A percentile compares a stretch with the other conserved stretches of the same genome.
These are phyloP conservation scores for Apotomis capreana DNA, from an alignment of 2,888 invertebrate genomes.

Conservation along the genomic window DNA sequence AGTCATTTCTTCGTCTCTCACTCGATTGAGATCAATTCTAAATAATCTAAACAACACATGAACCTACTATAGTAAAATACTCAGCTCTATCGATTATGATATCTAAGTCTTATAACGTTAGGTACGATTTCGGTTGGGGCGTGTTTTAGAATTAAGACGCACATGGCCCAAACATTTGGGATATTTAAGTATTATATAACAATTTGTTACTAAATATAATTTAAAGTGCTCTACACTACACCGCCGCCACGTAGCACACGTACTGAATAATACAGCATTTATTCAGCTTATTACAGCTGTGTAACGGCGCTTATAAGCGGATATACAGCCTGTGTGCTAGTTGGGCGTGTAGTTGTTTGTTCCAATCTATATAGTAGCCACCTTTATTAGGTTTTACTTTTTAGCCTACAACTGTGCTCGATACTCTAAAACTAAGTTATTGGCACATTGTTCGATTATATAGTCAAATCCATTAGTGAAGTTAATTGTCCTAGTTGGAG, in stretches of 20 bases:
- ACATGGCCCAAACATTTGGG: constrained; percentile 8
- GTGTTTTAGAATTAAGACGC: background rate
- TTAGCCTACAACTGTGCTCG: constrained; percentile 1
- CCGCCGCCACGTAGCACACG: no score
- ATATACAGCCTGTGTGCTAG: no score
- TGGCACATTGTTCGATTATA: constrained; percentile 38
- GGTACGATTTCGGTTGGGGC: constrained; percentile 33
- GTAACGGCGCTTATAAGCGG: no score
- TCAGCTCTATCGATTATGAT: constrained; percentile 17
- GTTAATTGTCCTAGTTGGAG: constrained; percentile 6
- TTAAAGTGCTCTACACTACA: constrained; percentile 1
- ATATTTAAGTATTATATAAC: constrained; percentile 13
- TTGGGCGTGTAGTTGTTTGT: background rate
- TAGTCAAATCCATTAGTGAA: background rate
- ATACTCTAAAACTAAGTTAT: constrained; percentile 26
- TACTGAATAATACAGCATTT: no score
- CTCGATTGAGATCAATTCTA: constrained; percentile 36
- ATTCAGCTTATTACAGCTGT: no score
- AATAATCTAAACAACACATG: constrained; percentile 26
- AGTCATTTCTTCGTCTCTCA: constrained; percentile 36
- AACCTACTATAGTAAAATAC: constrained; percentile 12
- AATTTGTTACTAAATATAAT: constrained; percentile 4
- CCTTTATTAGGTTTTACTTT: background rate
- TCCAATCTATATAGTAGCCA: background rate
- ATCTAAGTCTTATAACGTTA: constrained; percentile 35